Conservation (phyloP, 2,888 invertebrate genomes). For the Phoenoteleia sp. region DNA sequence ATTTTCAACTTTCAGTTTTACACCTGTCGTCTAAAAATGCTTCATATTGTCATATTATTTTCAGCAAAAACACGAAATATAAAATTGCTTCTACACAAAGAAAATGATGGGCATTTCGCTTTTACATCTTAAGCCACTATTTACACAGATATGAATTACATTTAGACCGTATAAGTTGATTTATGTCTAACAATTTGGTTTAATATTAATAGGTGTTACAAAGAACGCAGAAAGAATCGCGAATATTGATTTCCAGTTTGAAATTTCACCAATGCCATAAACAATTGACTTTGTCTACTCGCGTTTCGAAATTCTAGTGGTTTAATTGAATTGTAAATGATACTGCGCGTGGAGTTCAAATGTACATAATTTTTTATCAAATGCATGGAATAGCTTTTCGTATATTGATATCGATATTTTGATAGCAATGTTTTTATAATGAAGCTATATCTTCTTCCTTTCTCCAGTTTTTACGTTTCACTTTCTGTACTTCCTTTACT, state of each 20-base stretch:
- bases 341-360: background rate
- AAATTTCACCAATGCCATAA: background rate
- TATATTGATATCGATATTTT: background rate
- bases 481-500: background rate
- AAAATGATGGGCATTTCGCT: too few relatives aligned
- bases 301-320: background rate
- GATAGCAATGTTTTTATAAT: conserved; percentile 22
- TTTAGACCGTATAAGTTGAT: too few relatives aligned
- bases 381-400: conserved; percentile 32
- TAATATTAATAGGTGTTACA: background rate
- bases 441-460: background rate
- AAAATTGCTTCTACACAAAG: too few relatives aligned
- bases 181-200: too few relatives aligned
- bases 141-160: too few relatives aligned
- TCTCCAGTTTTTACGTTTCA: background rate
- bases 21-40: too few relatives aligned
- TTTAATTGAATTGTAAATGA: background rate
- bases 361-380: conserved; percentile 11
- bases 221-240: background rate
- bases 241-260: background rate
- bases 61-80: too few relatives aligned
- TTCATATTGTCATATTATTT: too few relatives aligned
- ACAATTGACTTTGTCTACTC: background rate
- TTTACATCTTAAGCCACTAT: too few relatives aligned
- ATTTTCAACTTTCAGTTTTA: too few relatives aligned